phyloP scores from a whole-genome alignment of 2,888 invertebrate genomes.

The Trilocha varians region DNA sequence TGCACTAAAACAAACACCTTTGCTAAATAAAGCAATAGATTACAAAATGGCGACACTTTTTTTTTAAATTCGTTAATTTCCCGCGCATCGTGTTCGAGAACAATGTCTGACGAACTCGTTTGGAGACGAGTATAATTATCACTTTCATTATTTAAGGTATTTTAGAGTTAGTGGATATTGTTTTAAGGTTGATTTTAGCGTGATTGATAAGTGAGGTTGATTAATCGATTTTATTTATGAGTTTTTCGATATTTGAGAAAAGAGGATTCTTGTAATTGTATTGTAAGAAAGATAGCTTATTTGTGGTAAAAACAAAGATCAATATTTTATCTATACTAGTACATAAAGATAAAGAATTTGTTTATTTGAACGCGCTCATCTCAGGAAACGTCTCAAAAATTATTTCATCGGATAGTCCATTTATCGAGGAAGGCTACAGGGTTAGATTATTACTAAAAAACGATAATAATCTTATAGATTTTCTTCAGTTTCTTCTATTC shows the following conservation, averaged over 20 bases:
- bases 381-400: too few species aligned
- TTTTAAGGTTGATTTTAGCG: neutral
- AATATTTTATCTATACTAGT: too few species aligned
- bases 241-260: neutral
- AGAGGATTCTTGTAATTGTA: neutral
- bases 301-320: too few species aligned
- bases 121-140: neutral
- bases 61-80: neutral
- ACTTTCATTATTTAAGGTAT: neutral
- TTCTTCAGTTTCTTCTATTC: too few species aligned
- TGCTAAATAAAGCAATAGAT: neutral
- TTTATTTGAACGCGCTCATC: too few species aligned
- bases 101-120: neutral
- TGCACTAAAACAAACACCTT: neutral
- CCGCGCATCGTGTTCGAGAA: neutral
- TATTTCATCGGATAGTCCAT: too few species aligned
- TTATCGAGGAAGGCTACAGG: too few species aligned
- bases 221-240: neutral
- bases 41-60: neutral
- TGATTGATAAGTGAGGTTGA: neutral
- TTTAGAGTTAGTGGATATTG: neutral
- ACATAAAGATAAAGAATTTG: too few species aligned
- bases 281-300: too few species aligned
- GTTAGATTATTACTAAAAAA: too few species aligned
- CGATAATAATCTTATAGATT: too few species aligned